Evolutionary conservation across 2,113 vertebrate genomes (phyloP).

Genomic region (crab-eating macaque (Macaca fascicularis)): DNA sequence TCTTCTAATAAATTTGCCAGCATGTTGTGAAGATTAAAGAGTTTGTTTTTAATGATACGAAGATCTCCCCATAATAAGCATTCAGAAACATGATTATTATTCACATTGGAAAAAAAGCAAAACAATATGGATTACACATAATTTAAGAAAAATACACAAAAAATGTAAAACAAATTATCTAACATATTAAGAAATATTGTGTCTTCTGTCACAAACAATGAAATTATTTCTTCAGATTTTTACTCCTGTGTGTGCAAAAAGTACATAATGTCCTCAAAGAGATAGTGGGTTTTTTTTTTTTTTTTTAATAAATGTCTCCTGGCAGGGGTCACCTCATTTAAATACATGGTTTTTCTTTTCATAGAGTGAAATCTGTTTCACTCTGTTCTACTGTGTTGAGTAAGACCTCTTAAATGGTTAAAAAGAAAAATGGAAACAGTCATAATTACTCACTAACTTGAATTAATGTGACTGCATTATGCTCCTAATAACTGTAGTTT

Average conservation of each 20-base stretch:
- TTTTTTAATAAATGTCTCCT: background rate
- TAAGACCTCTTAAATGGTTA: constrained; percentile 36
- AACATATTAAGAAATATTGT: background rate
- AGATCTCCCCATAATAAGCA: background rate
- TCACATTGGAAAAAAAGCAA: background rate
- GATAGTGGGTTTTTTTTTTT: background rate
- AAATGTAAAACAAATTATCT: background rate
- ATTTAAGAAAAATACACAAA: background rate
- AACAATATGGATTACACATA: background rate
- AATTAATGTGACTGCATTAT: constrained; percentile 67
- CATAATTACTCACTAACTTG: constrained; percentile 64
- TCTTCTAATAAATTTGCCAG: background rate
- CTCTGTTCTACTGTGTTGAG: background rate
- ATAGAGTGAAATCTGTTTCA: background rate
- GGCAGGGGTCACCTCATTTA: background rate
- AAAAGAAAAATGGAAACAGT: constrained; percentile 38
- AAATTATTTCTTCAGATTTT: background rate
- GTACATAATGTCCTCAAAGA: background rate
- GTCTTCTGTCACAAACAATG: background rate
- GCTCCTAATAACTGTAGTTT: constrained; percentile 69
- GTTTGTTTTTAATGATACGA: background rate
- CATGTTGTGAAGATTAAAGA: background rate
- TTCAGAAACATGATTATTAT: background rate
- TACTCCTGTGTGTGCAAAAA: background rate
- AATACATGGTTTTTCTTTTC: background rate